Base-by-base conservation (phyloP, 2,797 vertebrate genomes). In the Sphaeramia orbicularis region DNA sequence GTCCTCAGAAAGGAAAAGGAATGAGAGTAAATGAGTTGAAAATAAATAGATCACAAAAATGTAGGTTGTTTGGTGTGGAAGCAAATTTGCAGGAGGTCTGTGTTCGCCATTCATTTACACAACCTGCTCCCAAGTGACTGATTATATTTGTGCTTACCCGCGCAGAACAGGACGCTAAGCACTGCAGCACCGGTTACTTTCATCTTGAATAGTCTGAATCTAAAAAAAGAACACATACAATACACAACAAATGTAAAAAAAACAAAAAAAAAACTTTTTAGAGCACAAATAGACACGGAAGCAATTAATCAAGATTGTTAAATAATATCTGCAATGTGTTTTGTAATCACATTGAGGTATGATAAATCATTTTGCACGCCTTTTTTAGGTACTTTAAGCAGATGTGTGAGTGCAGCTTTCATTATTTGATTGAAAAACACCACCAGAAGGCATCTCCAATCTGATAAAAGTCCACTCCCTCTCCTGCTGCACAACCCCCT, bases 141-240 rank as follows among this genome's bases (percentile, higher is more conserved):
- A 67, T 86, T 77, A 60, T 43, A 38, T 72, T 66, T 65, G 77
- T 64, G 75, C 90, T 89, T 90, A 95, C 94, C 91, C 35, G 88
- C 79, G 86, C 85, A 91, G 81, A 94, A 56, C 72, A 93, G 76
- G 81, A 47, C 47, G 56, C 85, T 57, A 6, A 94, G 69, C 62
- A 81, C 74, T 14, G 84, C 83, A 27, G 88, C 67, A n/a, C 61
- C 50, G 52, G 85, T 65, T 35, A 49, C 74, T 68, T 80, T 90
- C 93, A 94, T 94, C 84, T 78, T 82, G 50, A 82, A 41, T 5
- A 50, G 55, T 59, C 42, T 35, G 67, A 67, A 53, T 87, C 82
- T 91, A 74, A 65, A 68, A 66, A 64, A 58, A 42, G 6, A 71
- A 74, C 55, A 50, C 66, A 80, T 16, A 43, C 18, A 60, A 72